Base-by-base conservation (phyloP, 2,113 vertebrate species). In the Chamaetylas fuelleborni region DNA sequence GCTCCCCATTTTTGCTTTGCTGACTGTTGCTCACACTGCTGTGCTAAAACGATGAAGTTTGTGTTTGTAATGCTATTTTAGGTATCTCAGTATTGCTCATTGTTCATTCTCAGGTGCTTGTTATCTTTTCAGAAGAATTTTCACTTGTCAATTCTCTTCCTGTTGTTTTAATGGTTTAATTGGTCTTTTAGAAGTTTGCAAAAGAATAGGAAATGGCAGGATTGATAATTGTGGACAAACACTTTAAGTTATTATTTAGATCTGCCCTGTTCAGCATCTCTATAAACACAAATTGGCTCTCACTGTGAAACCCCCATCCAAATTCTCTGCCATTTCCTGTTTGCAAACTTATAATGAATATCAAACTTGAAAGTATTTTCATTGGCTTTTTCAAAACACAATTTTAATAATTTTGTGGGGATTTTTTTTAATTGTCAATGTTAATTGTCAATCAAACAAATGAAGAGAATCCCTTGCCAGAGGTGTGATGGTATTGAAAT, bases 161-260 rank as follows among this genome's bases (percentile, higher is more conserved):
- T 77, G 31, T 73, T 77, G 67, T 33, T 67, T 38, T 28, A 60
- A 58, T 62, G 24, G 33, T n/a, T 83, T 79, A 86, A 43, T 86
- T 65, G 34, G 53, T 42, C 29, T 45, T 76, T 76, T 29, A 31
- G 34, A 67, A 48, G 42, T 76, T 60, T 80, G 50, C 22, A 40
- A 29, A 82, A 56, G 25, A 34, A 53, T 13, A 36, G 26, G 9
- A 50, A 33, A 61, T 19, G 38, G 23, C 34, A 73, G 71, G 58
- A 14, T n/a, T 86, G n/a, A 7, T 42, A 72, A 34, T 8, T 70
- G 22, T 40, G 54, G n/a, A 34, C 15, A 18, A 79, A 71, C 50
- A 48, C 0, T 0, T 31, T 0, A 36, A 51, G 36, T 42, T 78
- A 4, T 1, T 66, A 33, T 60, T 60, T 17, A 23, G 23, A 6